Percentiles rank a stretch among this genome's conserved stretches.
These are phyloP conservation scores for Oscheius sp. DNA, from an alignment of 2,888 invertebrate species.

Conservation along the genomic window DNA sequence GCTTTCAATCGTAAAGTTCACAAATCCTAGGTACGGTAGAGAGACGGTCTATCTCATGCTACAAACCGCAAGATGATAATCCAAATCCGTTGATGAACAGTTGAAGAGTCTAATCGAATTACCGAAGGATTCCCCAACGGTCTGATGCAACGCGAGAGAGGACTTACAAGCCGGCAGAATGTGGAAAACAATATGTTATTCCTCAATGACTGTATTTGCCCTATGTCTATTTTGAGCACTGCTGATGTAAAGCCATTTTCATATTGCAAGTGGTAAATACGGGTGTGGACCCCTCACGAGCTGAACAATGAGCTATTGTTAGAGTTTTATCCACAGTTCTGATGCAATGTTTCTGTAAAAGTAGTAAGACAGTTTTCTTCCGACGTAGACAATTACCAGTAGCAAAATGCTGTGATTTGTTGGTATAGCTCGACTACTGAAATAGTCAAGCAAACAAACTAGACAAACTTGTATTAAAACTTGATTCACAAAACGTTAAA, in stretches of 20 bases:
- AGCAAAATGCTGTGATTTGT: no score
- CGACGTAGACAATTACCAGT: no score
- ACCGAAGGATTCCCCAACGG: constrained; percentile 1
- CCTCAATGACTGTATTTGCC: no score
- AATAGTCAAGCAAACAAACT: no score
- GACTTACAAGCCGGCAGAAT: no score
- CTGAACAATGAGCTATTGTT: constrained; percentile 5
- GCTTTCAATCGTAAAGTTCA: no score
- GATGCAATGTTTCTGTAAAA: constrained; percentile 2
- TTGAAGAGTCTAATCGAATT: constrained; percentile 12
- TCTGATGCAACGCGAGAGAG: constrained; percentile 7
- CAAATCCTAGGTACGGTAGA: background rate
- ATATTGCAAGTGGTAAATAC: background rate
- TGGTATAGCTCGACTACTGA: no score
- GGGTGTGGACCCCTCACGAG: background rate
- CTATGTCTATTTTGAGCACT: background rate
- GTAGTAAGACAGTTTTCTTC: background rate
- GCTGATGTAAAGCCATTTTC: background rate
- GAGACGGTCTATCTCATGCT: background rate
- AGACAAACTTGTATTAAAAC: no score
- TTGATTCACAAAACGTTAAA: no score
- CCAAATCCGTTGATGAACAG: background rate
- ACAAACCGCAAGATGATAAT: background rate
- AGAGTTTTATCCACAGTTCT: background rate
- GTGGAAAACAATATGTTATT: no score